Evolutionary conservation across 2,797 vertebrate species (phyloP).

Genomic region (Mico argentatus): DNA sequence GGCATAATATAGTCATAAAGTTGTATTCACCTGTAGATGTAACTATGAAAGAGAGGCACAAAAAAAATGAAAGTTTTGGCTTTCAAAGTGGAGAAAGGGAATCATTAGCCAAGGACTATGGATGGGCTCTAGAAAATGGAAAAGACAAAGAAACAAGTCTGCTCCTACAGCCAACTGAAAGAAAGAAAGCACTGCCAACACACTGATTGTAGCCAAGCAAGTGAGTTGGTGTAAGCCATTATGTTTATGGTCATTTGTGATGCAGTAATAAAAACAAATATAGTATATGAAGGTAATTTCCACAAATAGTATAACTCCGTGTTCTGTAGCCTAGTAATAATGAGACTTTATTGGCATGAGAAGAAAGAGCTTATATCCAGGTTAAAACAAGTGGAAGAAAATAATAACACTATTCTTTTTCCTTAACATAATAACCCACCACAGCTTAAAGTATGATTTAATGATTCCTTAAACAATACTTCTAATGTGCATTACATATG

Average conservation of each 20-base stretch:
- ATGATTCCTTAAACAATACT: constrained; percentile 42
- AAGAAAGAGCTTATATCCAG: background rate
- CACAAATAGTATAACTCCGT: background rate
- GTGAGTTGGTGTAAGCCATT: background rate
- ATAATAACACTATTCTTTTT: background rate
- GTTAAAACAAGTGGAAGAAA: background rate
- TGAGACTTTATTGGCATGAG: background rate
- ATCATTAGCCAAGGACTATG: background rate
- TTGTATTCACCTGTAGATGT: background rate
- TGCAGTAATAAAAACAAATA: background rate
- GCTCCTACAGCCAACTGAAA: background rate
- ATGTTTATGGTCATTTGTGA: background rate
- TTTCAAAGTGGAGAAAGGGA: background rate
- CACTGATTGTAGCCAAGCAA: background rate
- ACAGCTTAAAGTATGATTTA: background rate
- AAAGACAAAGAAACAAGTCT: background rate
- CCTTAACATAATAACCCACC: background rate
- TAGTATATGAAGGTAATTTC: background rate
- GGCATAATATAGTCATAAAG: background rate
- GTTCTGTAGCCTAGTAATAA: background rate
- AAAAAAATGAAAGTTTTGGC: background rate
- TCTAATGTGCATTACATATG: background rate
- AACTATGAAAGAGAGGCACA: background rate
- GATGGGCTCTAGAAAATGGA: background rate
- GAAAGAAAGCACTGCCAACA: background rate